Evolutionary conservation across 2,888 invertebrate genomes (phyloP), one percentile per base, ranked within the genome.

Genomic region (Minunthozetes semirufus): DNA sequence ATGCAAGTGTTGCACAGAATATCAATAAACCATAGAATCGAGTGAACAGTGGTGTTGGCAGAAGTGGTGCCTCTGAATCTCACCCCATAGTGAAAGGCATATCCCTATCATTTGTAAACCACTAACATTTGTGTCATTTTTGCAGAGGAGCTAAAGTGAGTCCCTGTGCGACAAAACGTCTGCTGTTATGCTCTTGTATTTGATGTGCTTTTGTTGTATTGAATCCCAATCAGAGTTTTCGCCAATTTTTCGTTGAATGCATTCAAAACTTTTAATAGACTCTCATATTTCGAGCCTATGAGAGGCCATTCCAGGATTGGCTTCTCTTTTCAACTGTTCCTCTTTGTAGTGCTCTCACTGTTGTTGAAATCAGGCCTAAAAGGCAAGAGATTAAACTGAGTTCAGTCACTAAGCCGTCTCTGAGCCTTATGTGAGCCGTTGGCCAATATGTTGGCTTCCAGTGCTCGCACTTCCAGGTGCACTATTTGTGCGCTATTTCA

Each of bases 331-430:
- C 70, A 70, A 70, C 70, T 70, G 70, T 70, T 70, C 63, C 70
- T 70, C 70, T 70, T 70, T 70, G 70, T 70, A 70, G 19, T 48
- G 70, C 70, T 70, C 70, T 70, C 70, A 70, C 70, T 46, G 70
- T 70, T 70, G 70, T 70, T 17, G 70, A 70, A 70, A 70, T 70
- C 70, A 70, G 70, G 70, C 70, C 70, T 70, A 70, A 70, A 70
- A 70, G 70, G 70, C 70, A 70, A 70, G 70, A 70, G 70, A 70
- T 70, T 70, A 70, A 70, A 46, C 70, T 70, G 70, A 70, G 70
- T 70, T 70, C 70, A 70, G 70, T 70, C 70, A 70, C 70, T 70
- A 70, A 70, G 70, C 70, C 70, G 70, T 46, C 70, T 70, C 27
- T 70, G 70, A 70, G 70, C 70, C 70, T 48, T 27, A 22, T 19